Conservation (phyloP, 2,888 invertebrate genomes). For the Odontomyia ornata region DNA sequence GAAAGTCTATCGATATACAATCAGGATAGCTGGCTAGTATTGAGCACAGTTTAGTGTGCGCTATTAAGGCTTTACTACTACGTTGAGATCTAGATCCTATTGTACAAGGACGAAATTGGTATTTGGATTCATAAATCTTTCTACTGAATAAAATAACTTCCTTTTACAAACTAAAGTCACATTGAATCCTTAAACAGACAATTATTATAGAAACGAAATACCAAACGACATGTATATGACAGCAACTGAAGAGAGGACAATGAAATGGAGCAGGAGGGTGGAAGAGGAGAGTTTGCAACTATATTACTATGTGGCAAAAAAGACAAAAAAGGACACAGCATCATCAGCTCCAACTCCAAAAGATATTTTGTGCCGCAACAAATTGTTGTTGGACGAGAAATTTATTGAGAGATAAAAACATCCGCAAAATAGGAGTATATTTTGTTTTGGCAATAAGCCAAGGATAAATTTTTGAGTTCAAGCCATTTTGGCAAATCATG, state of each 20-base stretch:
- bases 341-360: conserved; percentile 21
- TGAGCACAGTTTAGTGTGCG: neutral
- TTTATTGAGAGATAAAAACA: conserved; percentile 50
- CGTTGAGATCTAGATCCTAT: neutral
- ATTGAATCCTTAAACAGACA: conserved; percentile 31
- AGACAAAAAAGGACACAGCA: conserved; percentile 1
- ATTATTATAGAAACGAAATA: conserved; percentile 37
- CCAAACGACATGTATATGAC: neutral
- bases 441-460: conserved; percentile 47
- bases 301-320: neutral
- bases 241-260: neutral
- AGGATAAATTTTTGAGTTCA: conserved; percentile 47
- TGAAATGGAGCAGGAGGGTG: neutral
- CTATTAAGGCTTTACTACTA: neutral
- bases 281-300: neutral
- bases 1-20: conserved; percentile 11
- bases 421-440: conserved; percentile 49
- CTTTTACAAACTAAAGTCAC: conserved; percentile 8
- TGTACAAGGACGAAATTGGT: neutral
- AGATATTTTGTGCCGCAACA: conserved; percentile 30
- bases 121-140: conserved; percentile 30
- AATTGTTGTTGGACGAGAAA: conserved; percentile 40
- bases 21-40: neutral
- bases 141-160: conserved; percentile 24
- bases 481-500: conserved; percentile 47